Conservation (phyloP, 2,797 vertebrate species). For the Botia kubotai region DNA sequence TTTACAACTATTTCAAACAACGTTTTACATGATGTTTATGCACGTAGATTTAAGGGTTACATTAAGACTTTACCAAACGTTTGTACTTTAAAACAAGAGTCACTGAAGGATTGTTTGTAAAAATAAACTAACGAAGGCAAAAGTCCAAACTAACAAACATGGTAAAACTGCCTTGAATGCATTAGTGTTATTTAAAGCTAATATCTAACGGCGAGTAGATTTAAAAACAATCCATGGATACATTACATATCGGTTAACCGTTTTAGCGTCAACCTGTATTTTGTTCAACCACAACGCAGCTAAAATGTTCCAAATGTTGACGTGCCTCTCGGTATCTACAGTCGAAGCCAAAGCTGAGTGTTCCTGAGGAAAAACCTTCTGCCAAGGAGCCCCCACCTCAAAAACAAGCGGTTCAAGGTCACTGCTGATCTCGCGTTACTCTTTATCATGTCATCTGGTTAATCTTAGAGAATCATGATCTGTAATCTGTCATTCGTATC, state of each 20-base stretch:
- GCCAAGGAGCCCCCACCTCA: constrained; percentile 62
- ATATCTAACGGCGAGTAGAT: background rate
- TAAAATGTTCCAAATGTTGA: background rate
- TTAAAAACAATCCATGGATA: too few species aligned
- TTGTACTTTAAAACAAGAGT: too few species aligned
- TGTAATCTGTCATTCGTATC: constrained; percentile 29
- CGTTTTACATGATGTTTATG: too few species aligned
- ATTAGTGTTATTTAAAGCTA: background rate
- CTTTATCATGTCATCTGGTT: background rate
- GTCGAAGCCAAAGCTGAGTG: constrained; percentile 70
- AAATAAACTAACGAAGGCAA: too few species aligned
- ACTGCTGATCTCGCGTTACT: background rate
- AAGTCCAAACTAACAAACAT: too few species aligned
- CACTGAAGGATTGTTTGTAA: too few species aligned
- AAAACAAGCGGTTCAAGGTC: constrained; percentile 89
- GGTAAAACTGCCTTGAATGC: too few species aligned
- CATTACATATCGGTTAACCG: too few species aligned
- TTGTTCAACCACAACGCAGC: background rate
- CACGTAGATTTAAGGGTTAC: too few species aligned
- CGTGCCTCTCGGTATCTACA: constrained; percentile 59
- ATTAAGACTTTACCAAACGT: too few species aligned
- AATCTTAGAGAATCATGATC: background rate
- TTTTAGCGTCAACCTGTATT: background rate
- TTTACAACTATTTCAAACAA: too few species aligned
- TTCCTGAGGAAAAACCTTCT: constrained; percentile 70